A percentile compares a stretch with the other conserved stretches of the same genome.
Evolutionary conservation across 2,888 invertebrate genomes (phyloP).

Genomic region (Hirudinaria manillensis): DNA sequence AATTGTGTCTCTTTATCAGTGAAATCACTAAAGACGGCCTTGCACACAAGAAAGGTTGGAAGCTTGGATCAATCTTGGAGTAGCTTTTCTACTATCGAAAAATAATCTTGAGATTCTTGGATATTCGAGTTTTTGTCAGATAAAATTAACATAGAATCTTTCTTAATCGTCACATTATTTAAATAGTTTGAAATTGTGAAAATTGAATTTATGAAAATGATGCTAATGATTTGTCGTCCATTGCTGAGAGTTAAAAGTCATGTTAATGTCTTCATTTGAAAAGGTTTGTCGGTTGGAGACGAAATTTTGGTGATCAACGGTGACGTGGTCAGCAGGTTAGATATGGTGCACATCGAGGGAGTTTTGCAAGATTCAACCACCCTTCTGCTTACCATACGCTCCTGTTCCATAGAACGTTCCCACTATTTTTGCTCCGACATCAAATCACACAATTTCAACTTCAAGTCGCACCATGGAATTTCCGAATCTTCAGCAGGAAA

Average conservation of each 20-base stretch:
- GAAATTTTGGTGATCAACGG: slow-evolving; percentile 99
- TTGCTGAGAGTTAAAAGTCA: too few species aligned
- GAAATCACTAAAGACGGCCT: slow-evolving; percentile 90
- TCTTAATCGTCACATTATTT: not conserved
- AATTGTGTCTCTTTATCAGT: slow-evolving; percentile 92
- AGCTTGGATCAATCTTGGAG: not conserved
- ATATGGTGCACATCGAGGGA: slow-evolving; percentile 98
- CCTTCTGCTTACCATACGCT: slow-evolving; percentile 93
- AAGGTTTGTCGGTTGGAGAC: slow-evolving; percentile 92
- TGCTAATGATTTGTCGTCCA: too few species aligned
- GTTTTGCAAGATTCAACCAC: slow-evolving; percentile 88
- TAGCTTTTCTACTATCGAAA: not conserved
- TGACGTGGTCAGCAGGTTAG: slow-evolving; percentile 91
- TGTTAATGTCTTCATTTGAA: not conserved
- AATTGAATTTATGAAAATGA: too few species aligned
- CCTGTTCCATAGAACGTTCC: slow-evolving; percentile 68
- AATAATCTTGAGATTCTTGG: not conserved
- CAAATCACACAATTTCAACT: slow-evolving; percentile 39
- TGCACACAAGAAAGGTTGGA: slow-evolving; percentile 87
- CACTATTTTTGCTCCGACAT: not conserved
- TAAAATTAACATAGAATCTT: not conserved
- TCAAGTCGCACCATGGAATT: slow-evolving; percentile 47
- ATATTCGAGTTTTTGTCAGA: not conserved
- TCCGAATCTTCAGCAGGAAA: not conserved
- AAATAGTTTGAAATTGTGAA: too few species aligned